Conservation (phyloP, 1,140 invertebrate species). For the Hylaeus anthracinus region DNA sequence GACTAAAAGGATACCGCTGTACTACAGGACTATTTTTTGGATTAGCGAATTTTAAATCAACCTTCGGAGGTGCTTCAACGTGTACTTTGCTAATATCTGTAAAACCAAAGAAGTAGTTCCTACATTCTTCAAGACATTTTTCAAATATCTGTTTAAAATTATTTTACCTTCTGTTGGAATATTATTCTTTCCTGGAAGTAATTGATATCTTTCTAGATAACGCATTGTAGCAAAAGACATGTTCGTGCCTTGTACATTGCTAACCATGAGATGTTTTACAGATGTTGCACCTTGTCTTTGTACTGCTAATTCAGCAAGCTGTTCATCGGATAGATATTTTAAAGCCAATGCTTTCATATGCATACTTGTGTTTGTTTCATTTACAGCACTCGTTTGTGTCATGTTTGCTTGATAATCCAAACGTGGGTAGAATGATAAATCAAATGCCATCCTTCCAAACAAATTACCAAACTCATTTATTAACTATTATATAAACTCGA, state of each 20-base stretch:
- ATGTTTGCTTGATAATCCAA: constrained; percentile 69
- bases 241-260: constrained; percentile 76
- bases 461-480: constrained; percentile 27
- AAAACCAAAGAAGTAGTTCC: constrained; percentile 2
- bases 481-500: neutral
- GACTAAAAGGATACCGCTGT: constrained; percentile 51
- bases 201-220: constrained; percentile 85
- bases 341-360: constrained; percentile 85
- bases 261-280: constrained; percentile 68
- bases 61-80: constrained; percentile 29
- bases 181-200: constrained; percentile 78
- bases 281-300: constrained; percentile 68
- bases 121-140: neutral
- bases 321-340: constrained; percentile 84
- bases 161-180: constrained; percentile 63
- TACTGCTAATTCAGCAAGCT: constrained; percentile 76
- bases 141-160: constrained; percentile 3
- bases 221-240: constrained; percentile 85
- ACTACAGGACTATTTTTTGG: constrained; percentile 35
- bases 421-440: constrained; percentile 73
- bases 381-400: constrained; percentile 64
- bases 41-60: constrained; percentile 30
- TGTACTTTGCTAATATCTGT: constrained; percentile 34
- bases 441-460: constrained; percentile 80
- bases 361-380: constrained; percentile 82